Base-by-base conservation (phyloP, 2,888 invertebrate genomes). In the Protodeltote pygarga region DNA sequence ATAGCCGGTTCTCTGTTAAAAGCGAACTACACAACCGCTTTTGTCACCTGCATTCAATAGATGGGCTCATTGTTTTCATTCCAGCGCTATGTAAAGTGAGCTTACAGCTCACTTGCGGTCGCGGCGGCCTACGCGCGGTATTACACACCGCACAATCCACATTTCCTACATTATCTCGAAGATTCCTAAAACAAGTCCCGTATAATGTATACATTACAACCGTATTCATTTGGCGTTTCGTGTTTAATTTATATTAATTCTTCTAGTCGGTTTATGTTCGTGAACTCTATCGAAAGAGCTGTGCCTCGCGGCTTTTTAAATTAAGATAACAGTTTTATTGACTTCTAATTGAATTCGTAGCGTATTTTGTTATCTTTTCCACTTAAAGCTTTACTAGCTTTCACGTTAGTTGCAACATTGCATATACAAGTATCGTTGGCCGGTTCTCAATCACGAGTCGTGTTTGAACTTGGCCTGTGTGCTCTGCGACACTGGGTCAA, bases 291-390 rank as follows among this genome's bases (percentile, higher is more conserved):
- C 80, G 72, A 82, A 77, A 73, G 68, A 71, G 73, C 66, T 49
- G 63, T 70, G 59, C 75, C 79, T 74, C 75, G 73, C 71, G 65
- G 75, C 77, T 79, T 81, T 75, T 81, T 75, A 75, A 84, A 87
- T 85, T 83, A 83, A 87, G 85, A 89, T 89, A 87, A 87, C 81
- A 75, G 57, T 85, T 89, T 87, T 88, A 89, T 83, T 79, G 68
- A 68, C 70, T 79, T 83, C 75, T 81, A 80, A 83, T 83, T 82
- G 79, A 77, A 86, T 83, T 85, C 68, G 72, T 79, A 61, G 73
- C 50, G 62, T 65, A 65, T 71, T 74, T 70, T 69, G 70, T 84
- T 84, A 85, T 83, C 83, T 66, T 60, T 73, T 64, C 70, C 74
- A 77, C 70, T 75, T 79, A 79, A 74, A 66, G 53, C 70, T 74